Evolutionary conservation across 2,113 vertebrate species (phyloP).

Genomic region (Grus americana): DNA sequence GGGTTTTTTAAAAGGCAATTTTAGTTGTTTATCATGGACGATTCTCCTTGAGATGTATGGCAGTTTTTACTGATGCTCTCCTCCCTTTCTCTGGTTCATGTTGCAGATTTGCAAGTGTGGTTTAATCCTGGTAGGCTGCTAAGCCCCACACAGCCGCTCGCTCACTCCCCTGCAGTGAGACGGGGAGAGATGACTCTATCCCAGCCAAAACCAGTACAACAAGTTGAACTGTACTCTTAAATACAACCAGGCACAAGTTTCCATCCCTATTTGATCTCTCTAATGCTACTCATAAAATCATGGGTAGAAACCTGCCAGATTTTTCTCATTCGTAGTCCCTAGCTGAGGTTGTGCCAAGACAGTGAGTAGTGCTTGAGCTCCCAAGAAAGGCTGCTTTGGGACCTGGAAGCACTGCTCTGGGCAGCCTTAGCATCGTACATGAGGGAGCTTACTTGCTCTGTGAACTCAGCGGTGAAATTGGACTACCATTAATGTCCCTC

Average conservation of each 20-base stretch:
- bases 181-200: not conserved
- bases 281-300: not conserved
- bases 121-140: not conserved
- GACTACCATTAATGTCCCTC: not conserved
- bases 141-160: fast-evolving
- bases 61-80: not conserved
- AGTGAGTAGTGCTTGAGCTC: not conserved
- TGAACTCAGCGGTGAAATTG: not conserved
- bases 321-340: not conserved
- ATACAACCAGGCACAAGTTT: not conserved
- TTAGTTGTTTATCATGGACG: not conserved
- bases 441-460: not conserved
- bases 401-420: not conserved
- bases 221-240: not conserved
- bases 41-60: not conserved
- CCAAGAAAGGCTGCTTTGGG: not conserved
- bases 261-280: not conserved
- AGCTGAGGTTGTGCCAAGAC: not conserved
- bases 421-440: not conserved
- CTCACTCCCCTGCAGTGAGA: not conserved
- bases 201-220: not conserved
- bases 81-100: not conserved
- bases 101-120: not conserved
- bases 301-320: not conserved
- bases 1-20: not conserved